These are phyloP conservation scores for Climacteris rufus DNA, from an alignment of 2,113 vertebrate genomes.

Conservation along the genomic window DNA sequence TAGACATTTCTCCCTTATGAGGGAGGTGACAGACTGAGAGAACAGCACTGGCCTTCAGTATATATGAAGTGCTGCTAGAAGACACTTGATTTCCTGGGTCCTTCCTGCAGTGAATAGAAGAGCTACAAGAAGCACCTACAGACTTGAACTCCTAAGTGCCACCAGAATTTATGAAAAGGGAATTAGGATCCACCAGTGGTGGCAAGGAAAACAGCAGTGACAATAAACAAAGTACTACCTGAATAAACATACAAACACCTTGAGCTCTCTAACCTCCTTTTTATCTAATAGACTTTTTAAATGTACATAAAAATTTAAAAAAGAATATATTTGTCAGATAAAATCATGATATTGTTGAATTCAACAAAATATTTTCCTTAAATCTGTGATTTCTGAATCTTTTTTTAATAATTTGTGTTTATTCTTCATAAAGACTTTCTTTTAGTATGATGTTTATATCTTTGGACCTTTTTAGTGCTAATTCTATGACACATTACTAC, in stretches of 20 bases:
- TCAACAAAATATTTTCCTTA: constrained; percentile 86
- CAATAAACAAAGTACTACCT: constrained; percentile 90
- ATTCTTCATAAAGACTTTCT: constrained; percentile 77
- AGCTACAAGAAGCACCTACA: constrained; percentile 82
- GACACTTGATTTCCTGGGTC: constrained; percentile 77
- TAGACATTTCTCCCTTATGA: constrained; percentile 59
- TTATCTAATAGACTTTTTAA: constrained; percentile 86
- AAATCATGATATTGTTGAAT: constrained; percentile 85
- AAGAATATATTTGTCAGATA: constrained; percentile 89
- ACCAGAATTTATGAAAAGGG: constrained; percentile 80
- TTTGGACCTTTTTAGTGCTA: constrained; percentile 79
- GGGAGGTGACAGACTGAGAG: constrained; percentile 73
- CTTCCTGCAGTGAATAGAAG: constrained; percentile 76
- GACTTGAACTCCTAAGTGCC: constrained; percentile 88
- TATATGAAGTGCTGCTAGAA: constrained; percentile 81
- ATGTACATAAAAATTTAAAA: constrained; percentile 85
- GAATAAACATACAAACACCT: constrained; percentile 82
- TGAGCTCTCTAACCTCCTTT: constrained; percentile 87
- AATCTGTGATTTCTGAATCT: constrained; percentile 82
- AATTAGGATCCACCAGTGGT: constrained; percentile 81
- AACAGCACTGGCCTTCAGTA: constrained; percentile 80
- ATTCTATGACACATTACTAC: constrained; percentile 75
- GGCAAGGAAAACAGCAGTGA: constrained; percentile 83
- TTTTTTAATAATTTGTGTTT: constrained; percentile 81
- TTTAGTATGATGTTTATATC: constrained; percentile 80